These are phyloP conservation scores for Bryconaethiops microstoma DNA, from an alignment of 2,797 vertebrate species.

Conservation along the genomic window DNA sequence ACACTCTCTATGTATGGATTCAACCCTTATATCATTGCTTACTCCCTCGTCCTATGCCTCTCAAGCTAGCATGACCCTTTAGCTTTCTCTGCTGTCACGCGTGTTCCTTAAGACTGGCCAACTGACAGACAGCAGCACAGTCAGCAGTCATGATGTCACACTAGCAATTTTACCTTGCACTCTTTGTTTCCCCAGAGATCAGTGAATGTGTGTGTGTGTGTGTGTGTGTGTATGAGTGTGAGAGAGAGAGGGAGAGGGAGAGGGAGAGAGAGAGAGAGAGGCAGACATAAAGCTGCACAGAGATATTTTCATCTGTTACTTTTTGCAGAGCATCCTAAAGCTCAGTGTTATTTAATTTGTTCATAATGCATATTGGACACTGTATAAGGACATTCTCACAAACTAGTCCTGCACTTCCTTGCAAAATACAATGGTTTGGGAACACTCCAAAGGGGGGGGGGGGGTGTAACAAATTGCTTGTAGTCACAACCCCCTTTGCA, in stretches of 20 bases:
- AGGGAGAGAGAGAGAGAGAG: background rate
- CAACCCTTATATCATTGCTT: conserved; percentile 52
- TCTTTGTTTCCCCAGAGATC: conserved; percentile 47
- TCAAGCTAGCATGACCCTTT: conserved; percentile 41
- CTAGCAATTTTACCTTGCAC: conserved; percentile 60
- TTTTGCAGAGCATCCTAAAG: background rate
- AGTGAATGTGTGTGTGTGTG: conserved; percentile 10
- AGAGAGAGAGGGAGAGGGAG: conserved; percentile 5
- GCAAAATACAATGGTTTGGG: conserved; percentile 28
- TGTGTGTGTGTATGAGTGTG: background rate
- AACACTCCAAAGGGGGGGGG: background rate
- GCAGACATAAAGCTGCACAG: conserved; percentile 5
- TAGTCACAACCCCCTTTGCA: conserved; percentile 32
- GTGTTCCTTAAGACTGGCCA: conserved; percentile 70
- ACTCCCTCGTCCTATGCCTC: background rate
- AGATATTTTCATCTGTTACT: background rate
- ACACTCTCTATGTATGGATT: conserved; percentile 40
- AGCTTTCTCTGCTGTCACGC: background rate
- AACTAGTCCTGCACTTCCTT: conserved; percentile 6
- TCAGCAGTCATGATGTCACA: conserved; percentile 83
- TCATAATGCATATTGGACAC: background rate
- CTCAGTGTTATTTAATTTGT: background rate
- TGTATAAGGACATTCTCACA: conserved; percentile 4
- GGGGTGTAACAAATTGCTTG: background rate
- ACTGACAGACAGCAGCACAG: conserved; percentile 71